Base-by-base conservation (phyloP, 2,888 invertebrate species). In the Spodoptera littoralis region DNA sequence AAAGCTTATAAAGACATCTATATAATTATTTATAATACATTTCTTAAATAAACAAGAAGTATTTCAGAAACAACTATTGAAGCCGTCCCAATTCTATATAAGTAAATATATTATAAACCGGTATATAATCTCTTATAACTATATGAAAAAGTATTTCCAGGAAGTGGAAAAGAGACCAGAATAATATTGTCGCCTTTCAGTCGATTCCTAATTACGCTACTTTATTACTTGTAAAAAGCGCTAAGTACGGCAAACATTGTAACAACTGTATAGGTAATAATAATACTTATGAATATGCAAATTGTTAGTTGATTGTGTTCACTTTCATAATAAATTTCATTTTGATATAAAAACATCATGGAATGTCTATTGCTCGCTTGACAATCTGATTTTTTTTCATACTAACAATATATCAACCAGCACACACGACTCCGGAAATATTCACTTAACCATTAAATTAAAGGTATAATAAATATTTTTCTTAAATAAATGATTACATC, bases 101-200 rank as follows among this genome's bases (percentile, higher is more conserved):
- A 64, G 46, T 76, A 70, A 74, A 74, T 73, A 73, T 77, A 67
- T 60, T 77, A 82, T 82, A 84, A 80, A 82, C 77, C 73, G 76
- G 50, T 61, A 78, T 74, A 74, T 81, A 83, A 69, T 84, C 76
- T 77, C 80, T 84, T 84, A 86, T 62, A 52, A 67, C 73, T 82
- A 84, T 58, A 46, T 81, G 81, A 82, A 85, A 86, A 75, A 84
- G 81, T 67, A 77, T 80, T 83, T 81, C 83, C 84, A 88, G 85
- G 83, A 81, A 80, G 84, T 86, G 81, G 85, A 88, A 90, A 88
- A 87, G 87, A 90, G 89, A 90, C 90, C 92, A 86, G 87, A 86
- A 84, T 84, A 84, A 89, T 93, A 93, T 94, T 94, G 93, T 94
- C 93, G 80, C 84, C 82, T 82, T 84, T 94, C 94, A 94, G 93